Base-by-base conservation (phyloP, 2,888 invertebrate genomes). In the Entomobrya proxima region DNA sequence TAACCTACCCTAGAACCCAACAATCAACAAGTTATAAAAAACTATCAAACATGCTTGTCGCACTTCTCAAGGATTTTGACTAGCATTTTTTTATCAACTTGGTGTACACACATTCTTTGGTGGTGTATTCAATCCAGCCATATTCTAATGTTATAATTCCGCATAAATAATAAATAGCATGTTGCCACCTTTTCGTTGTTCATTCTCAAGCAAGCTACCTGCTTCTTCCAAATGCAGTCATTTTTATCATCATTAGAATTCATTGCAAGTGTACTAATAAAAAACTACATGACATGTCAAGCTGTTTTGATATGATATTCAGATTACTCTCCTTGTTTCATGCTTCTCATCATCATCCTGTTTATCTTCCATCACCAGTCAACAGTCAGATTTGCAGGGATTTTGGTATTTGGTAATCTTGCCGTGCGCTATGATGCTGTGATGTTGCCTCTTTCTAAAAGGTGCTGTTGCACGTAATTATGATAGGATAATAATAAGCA, bases 281-380 rank as follows among this genome's bases (percentile, higher is more conserved):
- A 67, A 64, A 67, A 67, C 2, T 35, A 40, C 67, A 67, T 24
- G 67, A 40, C 67, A 37, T 67, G 40, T 40, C 67, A 37, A 40
- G 67, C 58, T 30, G 58, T 24, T n/a, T 58, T 58, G 58, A 58
- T 58, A 58, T 58, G 58, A 58, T 58, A 58, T 37, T 40, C 35
- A 61, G 61, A 5, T 15, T 30, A 67, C 37, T 40, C 30, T 37
- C 67, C 64, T 21, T 64, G 21, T 64, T 64, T 64, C 37, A 15
- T 47, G 15, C 13, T 47, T 47, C 11, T 47, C 47, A 30, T 58
- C 58, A 30, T 30, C 58, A 15, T 9, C n/a, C n/a, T n/a, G n/a
- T n/a, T n/a, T n/a, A n/a, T n/a, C n/a, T n/a, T n/a, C 11, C 6
- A 44, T 44, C 44, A 44, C 13, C 44, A n/a, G n/a, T n/a, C n/a